Evolutionary conservation across 2,113 vertebrate genomes (phyloP).

Genomic region (Vimba vimba): DNA sequence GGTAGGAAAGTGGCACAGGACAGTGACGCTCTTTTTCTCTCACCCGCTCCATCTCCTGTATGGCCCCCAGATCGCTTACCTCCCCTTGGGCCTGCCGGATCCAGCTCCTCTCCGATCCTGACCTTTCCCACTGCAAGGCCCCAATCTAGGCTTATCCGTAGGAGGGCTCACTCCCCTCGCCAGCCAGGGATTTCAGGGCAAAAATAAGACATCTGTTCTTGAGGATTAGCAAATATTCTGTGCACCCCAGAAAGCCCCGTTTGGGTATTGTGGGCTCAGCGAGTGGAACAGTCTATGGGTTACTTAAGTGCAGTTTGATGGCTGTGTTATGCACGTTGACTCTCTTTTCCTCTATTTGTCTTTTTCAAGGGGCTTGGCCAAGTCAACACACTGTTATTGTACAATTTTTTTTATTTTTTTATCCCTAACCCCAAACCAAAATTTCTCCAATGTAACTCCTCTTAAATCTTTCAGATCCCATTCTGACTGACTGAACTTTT

Average conservation of each 20-base stretch:
- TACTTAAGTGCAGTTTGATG: slow-evolving; percentile 38
- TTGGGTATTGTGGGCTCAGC: slow-evolving; percentile 50
- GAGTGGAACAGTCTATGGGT: slow-evolving; percentile 42
- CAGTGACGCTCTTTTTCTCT: slow-evolving; percentile 47
- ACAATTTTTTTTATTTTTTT: too few species aligned
- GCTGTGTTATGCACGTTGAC: slow-evolving; percentile 6
- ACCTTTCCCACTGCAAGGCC: slow-evolving; percentile 63
- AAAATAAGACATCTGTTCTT: slow-evolving; percentile 68
- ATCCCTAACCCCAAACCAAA: not conserved
- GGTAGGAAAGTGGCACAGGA: slow-evolving; percentile 48
- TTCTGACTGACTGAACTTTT: not conserved
- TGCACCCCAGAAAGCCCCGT: slow-evolving; percentile 37
- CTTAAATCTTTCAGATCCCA: not conserved
- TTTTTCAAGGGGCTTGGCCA: not conserved
- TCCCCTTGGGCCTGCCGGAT: slow-evolving; percentile 45
- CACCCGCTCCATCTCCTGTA: slow-evolving; percentile 54
- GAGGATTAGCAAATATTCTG: slow-evolving; percentile 62
- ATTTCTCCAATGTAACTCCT: not conserved
- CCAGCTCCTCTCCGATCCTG: slow-evolving; percentile 49
- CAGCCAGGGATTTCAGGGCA: slow-evolving; percentile 59
- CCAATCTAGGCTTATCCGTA: slow-evolving; percentile 50
- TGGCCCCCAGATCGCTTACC: slow-evolving; percentile 47
- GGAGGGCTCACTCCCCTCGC: slow-evolving; percentile 31
- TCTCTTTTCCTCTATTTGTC: not conserved
- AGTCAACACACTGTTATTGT: not conserved